Evolutionary conservation across 2,797 vertebrate species (phyloP), one percentile per base, ranked within the genome.

Genomic region (Limnodromus scolopaceus): DNA sequence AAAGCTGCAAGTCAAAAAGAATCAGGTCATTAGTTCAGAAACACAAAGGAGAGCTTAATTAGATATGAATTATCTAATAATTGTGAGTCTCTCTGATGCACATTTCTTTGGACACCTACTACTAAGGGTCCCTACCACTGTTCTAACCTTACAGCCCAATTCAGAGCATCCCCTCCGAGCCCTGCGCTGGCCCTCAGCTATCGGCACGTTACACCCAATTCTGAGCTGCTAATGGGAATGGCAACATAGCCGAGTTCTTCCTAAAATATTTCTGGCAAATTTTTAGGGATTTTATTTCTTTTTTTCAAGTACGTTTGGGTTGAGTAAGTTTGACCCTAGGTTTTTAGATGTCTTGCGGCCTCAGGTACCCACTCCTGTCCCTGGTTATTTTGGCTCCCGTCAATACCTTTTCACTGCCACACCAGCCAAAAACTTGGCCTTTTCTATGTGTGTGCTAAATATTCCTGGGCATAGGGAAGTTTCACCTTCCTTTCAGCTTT

Each of bases 1-100:
- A 92, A 87, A 77, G 18, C 60, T 54, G 13, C 46, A 83, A 83
- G 60, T 83, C 51, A 85, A 82, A 95, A 91, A 87, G 45, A 82
- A 87, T 83, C 79, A 85, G 79, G 60, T 88, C 77, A 46, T 85
- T 83, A 85, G 68, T 48, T 92, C 60, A 70, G 58, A 94, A 93
- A 84, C 25, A 70, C 70, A 87, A 77, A 30, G 27, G 51, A 94
- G 66, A 82, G 2, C 39, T 89, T 89, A 87, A 87, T 89, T 76
- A 91, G n/a, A 82, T 69, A 84, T 51, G 63, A 91, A 78, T 79
- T 70, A 77, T 70, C 84, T 38, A 74, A 66, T 89, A 91, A 92
- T 32, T 89, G 17, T 46, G 48, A 93, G n/a, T 54, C 51, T 70
- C 55, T 91, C 81, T 85, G 75, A 95, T 51, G 78, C 48, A 77